Evolutionary conservation across 53 echinoderm and acorn worm species (phyloP), one percentile per base, ranked within the genome.

Genomic region (Temnopleurus reevesii): DNA sequence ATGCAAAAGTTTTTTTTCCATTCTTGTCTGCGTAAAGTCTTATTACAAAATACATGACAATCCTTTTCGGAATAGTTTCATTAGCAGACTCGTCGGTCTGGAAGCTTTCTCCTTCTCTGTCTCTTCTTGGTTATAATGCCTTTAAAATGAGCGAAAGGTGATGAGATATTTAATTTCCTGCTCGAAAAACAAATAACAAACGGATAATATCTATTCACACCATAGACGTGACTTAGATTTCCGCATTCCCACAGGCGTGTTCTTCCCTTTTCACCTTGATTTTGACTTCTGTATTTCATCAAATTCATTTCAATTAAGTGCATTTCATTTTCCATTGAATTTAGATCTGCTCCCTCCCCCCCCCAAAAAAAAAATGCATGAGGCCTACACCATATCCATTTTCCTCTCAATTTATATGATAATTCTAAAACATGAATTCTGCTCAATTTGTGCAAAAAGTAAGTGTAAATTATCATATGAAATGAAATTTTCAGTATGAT

Each of bases 171-270:
- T 87, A 34, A 87, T 87, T 66, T 87, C 88, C 88, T 87, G 30
- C 49, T 10, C 76, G 71, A 66, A 65, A 87, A 87, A 87, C 88
- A 87, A 87, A 87, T 66, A 87, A 87, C 88, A 87, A 86, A 87
- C 66, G 71, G 88, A 65, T 87, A 87, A 71, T 47, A 66, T 87
- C 71, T 66, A 13, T 66, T 87, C 88, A 87, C 88, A 63, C 88
- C 88, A 31, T 87, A 46, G 51, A 65, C 46, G 25, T 87, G 88
- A 87, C 76, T 65, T 66, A 53, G 66, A 66, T 87, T 65, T 87
- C 88, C 88, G 53, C 9, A 49, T 30, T 18, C 31, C 88, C 88
- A 6, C 27, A 46, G 51, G 88, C 66, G 36, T 31, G 13, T 60
- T 61, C 38, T 59, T 60, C 57, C 23, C 23, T 56, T 83, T 35